Base-by-base conservation (phyloP, 2,797 vertebrate species). In the Hirundo rustica region DNA sequence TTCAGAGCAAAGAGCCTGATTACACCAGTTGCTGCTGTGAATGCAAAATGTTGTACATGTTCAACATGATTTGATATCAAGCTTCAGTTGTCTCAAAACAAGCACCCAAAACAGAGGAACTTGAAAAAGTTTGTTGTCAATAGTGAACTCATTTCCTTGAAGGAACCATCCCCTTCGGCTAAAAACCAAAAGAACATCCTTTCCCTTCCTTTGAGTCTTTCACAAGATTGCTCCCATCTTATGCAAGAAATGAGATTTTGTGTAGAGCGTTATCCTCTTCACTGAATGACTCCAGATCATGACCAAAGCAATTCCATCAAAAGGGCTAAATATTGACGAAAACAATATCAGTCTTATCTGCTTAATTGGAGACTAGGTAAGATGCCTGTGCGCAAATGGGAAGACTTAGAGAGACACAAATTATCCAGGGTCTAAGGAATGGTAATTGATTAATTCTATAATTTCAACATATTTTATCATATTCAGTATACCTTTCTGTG, bases 261-360 rank as follows among this genome's bases (percentile, higher is more conserved):
- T n/a, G 10, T 9, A 57, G 45, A 67, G 18, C 21, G 42, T 29
- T 30, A 0, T 45, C 20, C 32, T 77, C 19, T 34, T 50, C 50
- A 20, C 42, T 50, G 45, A 66, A 20, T 17, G 30, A 50, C 29
- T 60, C 18, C n/a, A 87, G 42, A 22, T 13, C 19, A 44, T 3
- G 27, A n/a, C 38, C 44, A 62, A 74, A 61, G 25, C 16, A 84
- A 57, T n/a, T 57, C 38, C 32, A 61, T 14, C 20, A 26, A 47
- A 85, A 61, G 12, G 8, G 4, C 3, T 40, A 40, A 5, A 30
- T n/a, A 11, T 2, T 30, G 18, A 34, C 47, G 21, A 32, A 82
- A 51, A 45, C n/a, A 29, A 7, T 1, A 21, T 3, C 7, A 0
- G 0, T 16, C 20, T 40, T 2, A 34, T 6, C 66, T 74, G 4